These are phyloP conservation scores for Brachionus asplanchnoidis DNA, from an alignment of 1,140 invertebrate genomes.

Conservation along the genomic window DNA sequence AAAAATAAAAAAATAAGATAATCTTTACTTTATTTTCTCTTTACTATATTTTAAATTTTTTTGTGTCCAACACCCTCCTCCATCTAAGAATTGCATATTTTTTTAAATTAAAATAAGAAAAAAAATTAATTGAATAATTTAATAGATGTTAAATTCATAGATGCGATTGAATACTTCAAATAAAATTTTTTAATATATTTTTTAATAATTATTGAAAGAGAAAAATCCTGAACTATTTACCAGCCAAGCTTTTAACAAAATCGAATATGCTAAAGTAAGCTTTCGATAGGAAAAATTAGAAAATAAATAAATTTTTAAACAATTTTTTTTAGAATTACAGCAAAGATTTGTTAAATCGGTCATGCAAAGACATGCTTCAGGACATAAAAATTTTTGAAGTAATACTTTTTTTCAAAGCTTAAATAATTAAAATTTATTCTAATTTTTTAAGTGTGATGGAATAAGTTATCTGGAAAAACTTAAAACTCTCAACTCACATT, in stretches of 20 bases:
- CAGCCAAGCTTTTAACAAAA: constrained; percentile 40
- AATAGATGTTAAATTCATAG: no score
- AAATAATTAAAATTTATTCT: background rate
- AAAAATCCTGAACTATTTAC: constrained; percentile 41
- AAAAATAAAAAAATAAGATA: no score
- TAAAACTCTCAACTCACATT: constrained; percentile 28
- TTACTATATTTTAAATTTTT: no score
- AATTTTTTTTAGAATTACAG: constrained; percentile 26
- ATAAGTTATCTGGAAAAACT: constrained; percentile 5
- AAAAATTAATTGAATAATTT: no score
- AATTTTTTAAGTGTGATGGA: constrained; percentile 20
- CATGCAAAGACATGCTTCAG: constrained; percentile 39
- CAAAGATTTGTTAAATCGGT: constrained; percentile 32
- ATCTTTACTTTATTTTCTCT: no score
- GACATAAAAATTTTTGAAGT: constrained; percentile 36
- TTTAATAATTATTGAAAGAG: background rate
- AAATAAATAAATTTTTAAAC: background rate
- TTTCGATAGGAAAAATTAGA: no score
- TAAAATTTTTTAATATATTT: background rate
- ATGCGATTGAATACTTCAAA: background rate
- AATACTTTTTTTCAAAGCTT: background rate
- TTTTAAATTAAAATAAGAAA: no score
- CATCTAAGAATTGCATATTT: no score
- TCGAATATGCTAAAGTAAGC: constrained; percentile 37
- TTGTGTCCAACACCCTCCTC: no score